Evolutionary conservation across 2,113 vertebrate species (phyloP).

Genomic region (Pogonocichla stellata): DNA sequence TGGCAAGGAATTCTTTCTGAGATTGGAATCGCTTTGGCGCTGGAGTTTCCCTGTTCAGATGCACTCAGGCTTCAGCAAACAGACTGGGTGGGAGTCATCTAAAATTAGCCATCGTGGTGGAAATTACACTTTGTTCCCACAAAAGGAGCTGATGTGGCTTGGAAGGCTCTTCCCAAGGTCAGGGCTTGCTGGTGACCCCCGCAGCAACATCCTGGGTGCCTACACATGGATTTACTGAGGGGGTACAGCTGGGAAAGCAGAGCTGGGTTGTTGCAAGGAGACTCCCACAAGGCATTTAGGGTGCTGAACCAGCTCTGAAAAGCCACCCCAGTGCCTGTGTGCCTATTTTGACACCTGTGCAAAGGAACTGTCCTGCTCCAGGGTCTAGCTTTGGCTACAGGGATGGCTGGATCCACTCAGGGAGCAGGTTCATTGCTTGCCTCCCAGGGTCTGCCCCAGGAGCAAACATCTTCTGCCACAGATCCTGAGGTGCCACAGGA

Average conservation of each 20-base stretch:
- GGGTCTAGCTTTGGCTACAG: background rate
- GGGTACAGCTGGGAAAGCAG: background rate
- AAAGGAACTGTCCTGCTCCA: background rate
- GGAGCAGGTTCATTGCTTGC: background rate
- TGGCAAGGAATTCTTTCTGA: background rate
- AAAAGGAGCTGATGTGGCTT: background rate
- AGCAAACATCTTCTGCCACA: background rate
- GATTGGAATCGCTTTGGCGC: background rate
- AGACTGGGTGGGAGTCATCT: background rate
- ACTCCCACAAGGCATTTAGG: background rate
- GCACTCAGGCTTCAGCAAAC: background rate
- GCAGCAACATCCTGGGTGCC: fast-evolving
- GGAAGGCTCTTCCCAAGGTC: background rate
- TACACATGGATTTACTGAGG: background rate
- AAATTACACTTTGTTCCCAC: background rate
- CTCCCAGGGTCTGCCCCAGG: background rate
- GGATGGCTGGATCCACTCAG: background rate
- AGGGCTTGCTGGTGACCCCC: background rate
- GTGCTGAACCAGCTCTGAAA: background rate
- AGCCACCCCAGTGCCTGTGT: background rate
- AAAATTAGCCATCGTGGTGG: background rate
- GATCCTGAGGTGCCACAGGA: background rate
- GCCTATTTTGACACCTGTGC: background rate
- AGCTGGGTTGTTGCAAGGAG: background rate
- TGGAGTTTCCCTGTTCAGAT: background rate